Evolutionary conservation across 2,113 vertebrate genomes (phyloP).

Genomic region (Pao palembangensis): DNA sequence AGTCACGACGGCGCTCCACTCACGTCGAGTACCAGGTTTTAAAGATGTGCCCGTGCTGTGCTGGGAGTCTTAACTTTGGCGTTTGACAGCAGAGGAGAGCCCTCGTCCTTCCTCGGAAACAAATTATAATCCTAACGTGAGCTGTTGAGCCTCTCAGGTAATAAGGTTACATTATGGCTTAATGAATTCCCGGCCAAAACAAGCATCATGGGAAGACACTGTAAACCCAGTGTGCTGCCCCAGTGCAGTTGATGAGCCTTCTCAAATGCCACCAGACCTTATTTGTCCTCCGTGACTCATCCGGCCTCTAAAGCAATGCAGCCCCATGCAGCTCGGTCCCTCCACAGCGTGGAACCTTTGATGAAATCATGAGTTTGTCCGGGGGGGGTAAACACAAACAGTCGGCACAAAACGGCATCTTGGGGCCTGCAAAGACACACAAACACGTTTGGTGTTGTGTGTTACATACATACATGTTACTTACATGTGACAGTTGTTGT

Average conservation of each 20-base stretch:
- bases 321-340: conserved; percentile 34
- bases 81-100: conserved; percentile 4
- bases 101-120: conserved; percentile 13
- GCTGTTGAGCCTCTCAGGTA: conserved; percentile 30
- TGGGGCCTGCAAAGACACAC: background rate
- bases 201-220: conserved; percentile 40
- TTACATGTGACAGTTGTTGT: background rate
- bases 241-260: conserved; percentile 43
- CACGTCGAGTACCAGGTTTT: conserved; percentile 37
- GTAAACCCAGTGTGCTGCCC: conserved; percentile 20
- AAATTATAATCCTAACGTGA: conserved; percentile 35
- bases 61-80: conserved; percentile 23
- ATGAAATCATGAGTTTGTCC: conserved; percentile 39
- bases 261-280: conserved; percentile 51
- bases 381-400: conserved; percentile 43
- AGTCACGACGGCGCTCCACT: conserved; percentile 35
- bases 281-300: conserved; percentile 64
- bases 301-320: conserved; percentile 63
- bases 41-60: conserved; percentile 44
- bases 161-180: conserved; percentile 40
- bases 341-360: conserved; percentile 39
- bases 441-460: background rate
- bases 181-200: conserved; percentile 49
- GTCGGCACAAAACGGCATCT: conserved; percentile 18
- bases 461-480: too few species aligned